Evolutionary conservation across 2,113 vertebrate species (phyloP).

Genomic region (Hoplias malabaricus): DNA sequence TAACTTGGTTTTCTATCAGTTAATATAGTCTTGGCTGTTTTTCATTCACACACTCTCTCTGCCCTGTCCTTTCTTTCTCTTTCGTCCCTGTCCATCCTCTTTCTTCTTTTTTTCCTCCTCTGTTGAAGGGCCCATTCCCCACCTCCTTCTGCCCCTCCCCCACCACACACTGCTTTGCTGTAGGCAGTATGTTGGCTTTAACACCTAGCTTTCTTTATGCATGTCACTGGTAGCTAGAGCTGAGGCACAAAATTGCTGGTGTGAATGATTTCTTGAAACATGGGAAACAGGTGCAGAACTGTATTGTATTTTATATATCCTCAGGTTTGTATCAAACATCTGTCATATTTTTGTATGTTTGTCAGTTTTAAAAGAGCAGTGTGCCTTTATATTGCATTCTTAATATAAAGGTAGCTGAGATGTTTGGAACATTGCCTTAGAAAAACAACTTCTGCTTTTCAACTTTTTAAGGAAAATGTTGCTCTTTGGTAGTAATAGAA

Average conservation of each 20-base stretch:
- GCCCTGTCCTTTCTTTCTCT: neutral
- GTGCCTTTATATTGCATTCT: slow-evolving; percentile 49
- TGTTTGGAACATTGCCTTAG: no score
- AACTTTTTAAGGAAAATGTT: no score
- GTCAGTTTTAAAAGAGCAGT: no score
- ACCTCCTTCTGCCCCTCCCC: slow-evolving; percentile 7
- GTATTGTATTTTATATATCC: no score
- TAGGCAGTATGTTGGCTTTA: slow-evolving; percentile 23
- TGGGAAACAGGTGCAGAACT: slow-evolving; percentile 64
- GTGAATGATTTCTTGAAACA: slow-evolving; percentile 55
- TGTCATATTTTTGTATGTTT: no score
- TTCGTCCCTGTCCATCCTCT: neutral
- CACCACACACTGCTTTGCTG: slow-evolving; percentile 16
- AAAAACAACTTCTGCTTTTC: no score
- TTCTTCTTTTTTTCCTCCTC: neutral
- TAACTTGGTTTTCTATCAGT: neutral
- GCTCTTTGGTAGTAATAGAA: no score
- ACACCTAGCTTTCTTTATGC: neutral
- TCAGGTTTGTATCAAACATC: no score
- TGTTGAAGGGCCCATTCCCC: neutral
- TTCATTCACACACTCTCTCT: neutral
- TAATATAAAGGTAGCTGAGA: slow-evolving; percentile 49
- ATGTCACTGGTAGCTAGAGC: slow-evolving; percentile 28
- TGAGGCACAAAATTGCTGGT: slow-evolving; percentile 46
- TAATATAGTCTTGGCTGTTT: neutral